Conservation (phyloP, 2,113 vertebrate genomes). For the Macrotis lagotis region DNA sequence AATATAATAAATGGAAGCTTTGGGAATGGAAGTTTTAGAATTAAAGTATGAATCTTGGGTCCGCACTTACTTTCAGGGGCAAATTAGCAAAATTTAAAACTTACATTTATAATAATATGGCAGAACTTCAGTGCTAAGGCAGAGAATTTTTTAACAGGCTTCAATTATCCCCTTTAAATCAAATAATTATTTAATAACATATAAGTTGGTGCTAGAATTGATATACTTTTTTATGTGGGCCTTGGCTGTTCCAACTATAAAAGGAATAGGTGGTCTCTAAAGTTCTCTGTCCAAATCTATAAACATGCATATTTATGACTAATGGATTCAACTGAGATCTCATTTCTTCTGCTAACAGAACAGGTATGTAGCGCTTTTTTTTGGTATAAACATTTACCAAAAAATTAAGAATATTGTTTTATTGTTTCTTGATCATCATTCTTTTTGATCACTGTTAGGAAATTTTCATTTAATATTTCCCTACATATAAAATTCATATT, state of each 20-base stretch:
- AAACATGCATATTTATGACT: background rate
- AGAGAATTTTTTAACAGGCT: background rate
- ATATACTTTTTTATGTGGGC: conserved; percentile 3
- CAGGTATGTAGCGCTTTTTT: conserved; percentile 22
- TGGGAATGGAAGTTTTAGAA: background rate
- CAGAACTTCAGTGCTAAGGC: background rate
- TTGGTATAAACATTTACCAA: background rate
- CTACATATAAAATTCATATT: conserved; percentile 43
- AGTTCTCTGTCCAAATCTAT: conserved; percentile 33
- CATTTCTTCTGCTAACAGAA: conserved; percentile 43
- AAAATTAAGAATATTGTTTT: conserved; percentile 36
- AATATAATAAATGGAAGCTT: background rate
- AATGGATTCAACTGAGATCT: background rate
- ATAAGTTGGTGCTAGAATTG: background rate
- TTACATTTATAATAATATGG: background rate
- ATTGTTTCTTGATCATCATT: conserved; percentile 2
- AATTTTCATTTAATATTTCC: background rate
- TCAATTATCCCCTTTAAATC: background rate
- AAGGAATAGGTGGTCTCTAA: conserved; percentile 3
- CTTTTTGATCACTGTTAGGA: background rate
- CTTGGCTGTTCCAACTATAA: background rate
- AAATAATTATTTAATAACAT: background rate
- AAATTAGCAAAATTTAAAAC: background rate
- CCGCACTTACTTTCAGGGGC: background rate
- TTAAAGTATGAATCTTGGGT: background rate